Percentiles rank a stretch among this genome's conserved stretches.
phyloP scores from a whole-genome alignment of 2,797 vertebrate species.

The Phoxinus dragarum region DNA sequence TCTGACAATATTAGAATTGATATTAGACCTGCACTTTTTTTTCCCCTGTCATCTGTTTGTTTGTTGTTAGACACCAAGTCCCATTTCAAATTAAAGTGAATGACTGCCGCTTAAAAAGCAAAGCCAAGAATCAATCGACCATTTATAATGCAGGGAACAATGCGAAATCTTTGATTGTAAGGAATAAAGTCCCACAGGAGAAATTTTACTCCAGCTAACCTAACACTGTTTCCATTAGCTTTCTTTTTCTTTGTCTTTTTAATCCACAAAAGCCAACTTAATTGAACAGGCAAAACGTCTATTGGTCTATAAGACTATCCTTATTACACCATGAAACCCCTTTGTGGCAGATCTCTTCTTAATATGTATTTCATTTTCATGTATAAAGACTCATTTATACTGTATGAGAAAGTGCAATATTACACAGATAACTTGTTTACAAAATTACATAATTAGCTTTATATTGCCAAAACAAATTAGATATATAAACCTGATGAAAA shows the following conservation, averaged over 20 bases:
- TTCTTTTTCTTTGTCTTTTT: background rate
- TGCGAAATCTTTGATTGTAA: background rate
- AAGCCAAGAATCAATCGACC: slow-evolving; percentile 9
- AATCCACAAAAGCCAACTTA: slow-evolving; percentile 9
- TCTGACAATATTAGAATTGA: slow-evolving; percentile 18
- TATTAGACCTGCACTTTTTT: slow-evolving; percentile 17
- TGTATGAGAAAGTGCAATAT: background rate
- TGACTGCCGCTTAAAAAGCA: background rate
- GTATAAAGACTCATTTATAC: background rate
- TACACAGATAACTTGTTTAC: background rate
- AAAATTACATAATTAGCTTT: background rate
- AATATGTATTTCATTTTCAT: background rate
- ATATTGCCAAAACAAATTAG: background rate
- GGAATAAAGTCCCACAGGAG: background rate
- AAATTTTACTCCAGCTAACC: background rate
- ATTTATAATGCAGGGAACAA: background rate
- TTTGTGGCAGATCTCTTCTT: background rate
- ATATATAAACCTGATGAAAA: background rate
- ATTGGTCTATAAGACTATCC: background rate
- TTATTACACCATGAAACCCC: background rate
- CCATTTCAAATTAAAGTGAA: slow-evolving; percentile 30
- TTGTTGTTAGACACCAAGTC: slow-evolving; percentile 27
- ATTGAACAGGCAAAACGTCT: background rate
- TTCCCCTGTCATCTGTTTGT: background rate
- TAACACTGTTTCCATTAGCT: slow-evolving; percentile 12